Evolutionary conservation across 2,888 invertebrate genomes (phyloP).

Genomic region (Palloptera scutellata): DNA sequence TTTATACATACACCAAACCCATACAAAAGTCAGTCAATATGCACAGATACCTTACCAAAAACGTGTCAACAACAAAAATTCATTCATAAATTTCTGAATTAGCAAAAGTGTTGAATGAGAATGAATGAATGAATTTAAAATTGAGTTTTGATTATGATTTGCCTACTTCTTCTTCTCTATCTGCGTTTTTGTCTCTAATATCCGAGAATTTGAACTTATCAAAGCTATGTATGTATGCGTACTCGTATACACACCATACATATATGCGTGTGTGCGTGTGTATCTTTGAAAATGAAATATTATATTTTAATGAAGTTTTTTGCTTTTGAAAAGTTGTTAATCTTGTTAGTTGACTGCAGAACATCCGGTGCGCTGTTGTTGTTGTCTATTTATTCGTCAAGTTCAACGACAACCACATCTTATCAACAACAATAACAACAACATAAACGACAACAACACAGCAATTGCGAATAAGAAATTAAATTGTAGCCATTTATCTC

Average conservation of each 20-base stretch:
- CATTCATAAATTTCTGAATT: conserved; percentile 31
- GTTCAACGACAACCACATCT: conserved; percentile 14
- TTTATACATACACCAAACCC: neutral
- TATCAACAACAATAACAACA: neutral
- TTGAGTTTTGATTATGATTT: conserved; percentile 11
- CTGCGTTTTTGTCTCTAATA: too few relatives aligned
- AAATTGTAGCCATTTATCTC: conserved; percentile 24
- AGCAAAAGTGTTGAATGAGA: conserved; percentile 14
- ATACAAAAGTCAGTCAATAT: conserved; percentile 8
- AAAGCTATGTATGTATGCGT: too few relatives aligned
- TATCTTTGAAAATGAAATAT: too few relatives aligned
- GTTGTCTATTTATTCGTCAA: conserved; percentile 9
- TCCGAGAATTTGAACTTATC: too few relatives aligned
- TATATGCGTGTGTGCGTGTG: too few relatives aligned
- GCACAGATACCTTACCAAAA: conserved; percentile 16
- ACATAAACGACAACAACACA: conserved; percentile 11
- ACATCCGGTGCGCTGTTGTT: conserved; percentile 23
- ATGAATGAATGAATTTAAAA: conserved; percentile 17
- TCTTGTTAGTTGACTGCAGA: conserved; percentile 18
- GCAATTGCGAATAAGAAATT: conserved; percentile 19
- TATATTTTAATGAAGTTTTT: too few relatives aligned
- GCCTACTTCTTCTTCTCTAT: neutral
- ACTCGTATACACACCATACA: too few relatives aligned
- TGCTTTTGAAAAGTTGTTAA: conserved; percentile 13
- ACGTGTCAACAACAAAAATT: conserved; percentile 3